Conservation (phyloP, 2,888 invertebrate species). For the Caenorhabditis parvicauda region DNA sequence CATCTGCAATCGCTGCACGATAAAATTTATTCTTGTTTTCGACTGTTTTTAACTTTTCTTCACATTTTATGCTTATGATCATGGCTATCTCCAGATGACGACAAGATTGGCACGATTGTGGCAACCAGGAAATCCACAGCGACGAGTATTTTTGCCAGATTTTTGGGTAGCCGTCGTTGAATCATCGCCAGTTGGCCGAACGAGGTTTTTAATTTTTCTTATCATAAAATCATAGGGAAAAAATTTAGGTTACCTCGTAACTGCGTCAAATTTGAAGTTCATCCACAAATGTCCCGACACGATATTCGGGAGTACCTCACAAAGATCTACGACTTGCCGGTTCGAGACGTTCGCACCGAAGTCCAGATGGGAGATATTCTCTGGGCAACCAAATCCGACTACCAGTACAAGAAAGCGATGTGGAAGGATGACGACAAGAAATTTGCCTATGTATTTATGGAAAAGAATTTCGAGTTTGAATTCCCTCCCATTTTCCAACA, state of each 20-base stretch:
- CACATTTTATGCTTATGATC: too few relatives aligned
- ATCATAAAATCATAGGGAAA: too few relatives aligned
- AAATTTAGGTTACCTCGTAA: constrained; percentile 73
- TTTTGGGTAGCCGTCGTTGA: constrained; percentile 92
- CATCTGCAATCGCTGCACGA: too few relatives aligned
- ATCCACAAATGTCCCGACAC: constrained; percentile 75
- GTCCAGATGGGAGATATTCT: constrained; percentile 55
- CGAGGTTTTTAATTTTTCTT: too few relatives aligned
- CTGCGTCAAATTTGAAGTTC: constrained; percentile 76
- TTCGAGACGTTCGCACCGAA: constrained; percentile 75
- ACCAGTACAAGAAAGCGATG: constrained; percentile 47
- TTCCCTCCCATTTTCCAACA: constrained; percentile 41
- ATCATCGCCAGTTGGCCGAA: constrained; percentile 68
- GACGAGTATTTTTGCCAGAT: constrained; percentile 86
- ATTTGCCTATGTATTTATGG: constrained; percentile 59
- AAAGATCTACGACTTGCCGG: constrained; percentile 86
- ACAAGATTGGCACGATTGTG: constrained; percentile 52
- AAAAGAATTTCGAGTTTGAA: constrained; percentile 27
- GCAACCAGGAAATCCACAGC: constrained; percentile 81
- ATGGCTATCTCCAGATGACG: constrained; percentile 45
- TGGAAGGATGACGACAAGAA: constrained; percentile 62
- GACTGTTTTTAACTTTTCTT: too few relatives aligned
- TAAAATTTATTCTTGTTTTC: too few relatives aligned
- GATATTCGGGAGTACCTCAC: constrained; percentile 90
- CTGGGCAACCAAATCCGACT: constrained; percentile 43